Conservation (phyloP, 2,113 vertebrate genomes). For the Machaerirhynchus nigripectus region DNA sequence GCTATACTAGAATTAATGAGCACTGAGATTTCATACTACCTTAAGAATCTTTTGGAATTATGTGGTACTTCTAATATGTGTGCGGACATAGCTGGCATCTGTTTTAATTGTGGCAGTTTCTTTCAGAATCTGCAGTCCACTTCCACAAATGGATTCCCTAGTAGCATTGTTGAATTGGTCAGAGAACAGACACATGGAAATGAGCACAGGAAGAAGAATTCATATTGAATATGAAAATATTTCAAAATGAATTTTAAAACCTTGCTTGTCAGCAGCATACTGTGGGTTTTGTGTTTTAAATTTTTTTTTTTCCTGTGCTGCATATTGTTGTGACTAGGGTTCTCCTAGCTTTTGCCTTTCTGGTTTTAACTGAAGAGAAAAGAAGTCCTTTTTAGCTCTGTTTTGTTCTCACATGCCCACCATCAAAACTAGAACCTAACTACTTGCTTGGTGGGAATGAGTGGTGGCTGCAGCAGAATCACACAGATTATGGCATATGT, state of each 20-base stretch:
- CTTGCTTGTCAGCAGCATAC: background rate
- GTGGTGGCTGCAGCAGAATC: background rate
- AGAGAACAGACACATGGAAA: background rate
- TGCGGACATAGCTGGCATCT: background rate
- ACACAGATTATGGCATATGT: background rate
- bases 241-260: background rate
- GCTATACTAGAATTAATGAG: background rate
- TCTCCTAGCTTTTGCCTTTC: background rate
- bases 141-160: background rate
- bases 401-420: background rate
- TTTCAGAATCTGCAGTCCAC: background rate
- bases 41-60: background rate
- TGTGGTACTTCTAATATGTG: background rate
- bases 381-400: background rate
- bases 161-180: background rate
- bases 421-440: background rate
- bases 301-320: background rate
- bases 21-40: background rate
- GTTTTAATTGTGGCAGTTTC: background rate
- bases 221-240: too few species aligned
- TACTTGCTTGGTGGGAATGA: background rate
- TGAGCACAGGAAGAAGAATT: background rate
- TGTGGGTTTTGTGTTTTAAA: fast-evolving
- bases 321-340: background rate
- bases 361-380: background rate